Evolutionary conservation across 2,113 vertebrate genomes (phyloP), one percentile per base, ranked within the genome.

Genomic region (Cololabis saira): DNA sequence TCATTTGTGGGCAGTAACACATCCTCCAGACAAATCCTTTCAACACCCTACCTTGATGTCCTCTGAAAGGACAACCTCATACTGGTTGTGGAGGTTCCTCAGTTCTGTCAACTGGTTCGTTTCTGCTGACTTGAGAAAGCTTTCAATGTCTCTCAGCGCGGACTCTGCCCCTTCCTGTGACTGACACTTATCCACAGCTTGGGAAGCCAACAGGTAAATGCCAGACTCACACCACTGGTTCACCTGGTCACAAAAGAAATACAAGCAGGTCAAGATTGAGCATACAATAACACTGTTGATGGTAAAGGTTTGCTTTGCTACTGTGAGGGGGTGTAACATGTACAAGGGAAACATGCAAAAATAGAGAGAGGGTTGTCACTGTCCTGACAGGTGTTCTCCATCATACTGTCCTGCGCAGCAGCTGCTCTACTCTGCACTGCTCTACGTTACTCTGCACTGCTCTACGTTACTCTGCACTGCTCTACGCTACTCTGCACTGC

Each of bases 111-210:
- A 85, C 40, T 95, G 94, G 79, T 95, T 90, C 40, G 96, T 93
- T 50, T 93, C 91, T 6, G 93, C 94, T 0, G 94, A 94, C 67
- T 90, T 88, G 86, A 96, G 88, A 80, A 96, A 99, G 14, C 63
- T 83, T 74, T 97, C 92, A 0, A 98, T 96, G 89, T 98, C 97
- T 11, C 83, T 85, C 15, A 98, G 91, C 1, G 96, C 96, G 12
- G 93, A 90, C 81, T 98, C 97, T 12, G 97, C 95, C 42, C 96
- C 97, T 65, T 99, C 97, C 91, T 96, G 95, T 41, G 97, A 95
- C 84, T 99, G 97, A 85, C 96, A 99, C 77, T 96, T 98, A 81
- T 98, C 97, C 71, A 98, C 95, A 66, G 96, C 95, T 91, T 98
- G 97, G 50, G 96, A 98, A 61, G 97, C 97, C 78, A 99, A 90